Evolutionary conservation across 2,797 vertebrate genomes (phyloP), one percentile per base, ranked within the genome.

Genomic region (Hipposideros larvatus): DNA sequence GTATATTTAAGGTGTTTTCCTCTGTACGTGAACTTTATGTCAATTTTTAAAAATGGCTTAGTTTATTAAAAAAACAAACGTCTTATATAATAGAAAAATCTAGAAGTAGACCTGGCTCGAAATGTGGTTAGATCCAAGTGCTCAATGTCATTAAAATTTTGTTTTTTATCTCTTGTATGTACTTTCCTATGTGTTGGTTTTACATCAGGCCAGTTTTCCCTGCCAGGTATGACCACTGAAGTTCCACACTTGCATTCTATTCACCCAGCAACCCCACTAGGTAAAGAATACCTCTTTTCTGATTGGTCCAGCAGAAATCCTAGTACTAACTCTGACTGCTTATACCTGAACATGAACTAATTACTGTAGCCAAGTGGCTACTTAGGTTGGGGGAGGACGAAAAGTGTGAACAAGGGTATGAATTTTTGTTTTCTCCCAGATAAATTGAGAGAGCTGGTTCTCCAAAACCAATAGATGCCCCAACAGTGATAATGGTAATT

Each of bases 371-470:
- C 78, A 75, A 57, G 18, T 46, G n/a, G 37, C 63, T 80, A 51
- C 65, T n/a, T 63, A 57, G 10, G 8, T 11, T 63, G n/a, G 11
- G 5, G 26, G 14, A 77, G 7, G 31, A 2, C 9, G 16, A 68
- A 61, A 68, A 34, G 6, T 63, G 16, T 75, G 43, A 94, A 48
- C 51, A 74, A 77, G 16, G 71, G 53, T 46, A 28, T 31, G 77
- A 82, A 85, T 65, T 77, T 66, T 87, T 48, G 51, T 53, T 13
- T 83, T 94, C 34, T 71, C 19, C 70, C 24, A 71, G 41, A 96
- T 31, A 5, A 83, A 51, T 5, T 90, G 37, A 85, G 61, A 82
- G 31, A 89, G 18, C 2, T 37, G 24, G 8, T 77, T 66, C 66
- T 89, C n/a, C 46, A 85, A 96, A 96, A 53, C 21, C 34, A 53